Percentiles rank a stretch among this genome's conserved stretches.
Conservation (phyloP, 2,888 invertebrate genomes). For the Sinhomidia bicolor region DNA sequence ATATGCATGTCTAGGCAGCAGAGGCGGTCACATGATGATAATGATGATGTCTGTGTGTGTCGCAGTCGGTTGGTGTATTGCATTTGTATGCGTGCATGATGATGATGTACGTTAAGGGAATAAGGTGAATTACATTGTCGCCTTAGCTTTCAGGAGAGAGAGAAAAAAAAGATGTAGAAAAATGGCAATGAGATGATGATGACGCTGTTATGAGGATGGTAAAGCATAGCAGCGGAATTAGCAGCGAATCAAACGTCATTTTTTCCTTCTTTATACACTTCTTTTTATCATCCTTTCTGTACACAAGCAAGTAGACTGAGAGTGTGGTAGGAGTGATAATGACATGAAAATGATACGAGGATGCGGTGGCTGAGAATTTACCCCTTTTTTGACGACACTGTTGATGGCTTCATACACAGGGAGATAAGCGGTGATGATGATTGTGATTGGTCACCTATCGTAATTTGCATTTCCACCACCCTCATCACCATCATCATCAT, state of each 20-base stretch:
- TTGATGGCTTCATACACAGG: slow-evolving; percentile 44
- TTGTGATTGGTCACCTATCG: slow-evolving; percentile 76
- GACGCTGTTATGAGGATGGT: neutral
- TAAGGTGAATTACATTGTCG: slow-evolving; percentile 5
- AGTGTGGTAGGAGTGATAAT: slow-evolving; percentile 12
- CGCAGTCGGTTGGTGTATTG: neutral
- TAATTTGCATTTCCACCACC: slow-evolving; percentile 78
- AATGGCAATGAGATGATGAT: slow-evolving; percentile 28
- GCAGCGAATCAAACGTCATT: slow-evolving; percentile 65
- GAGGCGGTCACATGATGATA: neutral
- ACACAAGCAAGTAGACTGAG: neutral
- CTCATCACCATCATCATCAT: slow-evolving; percentile 58
- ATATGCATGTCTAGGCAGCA: neutral
- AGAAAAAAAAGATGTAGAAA: too few relatives aligned
- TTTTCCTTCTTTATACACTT: slow-evolving; percentile 38
- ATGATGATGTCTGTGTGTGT: neutral
- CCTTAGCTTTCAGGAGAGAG: neutral
- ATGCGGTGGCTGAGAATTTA: neutral
- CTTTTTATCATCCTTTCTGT: slow-evolving; percentile 8
- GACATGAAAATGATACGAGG: slow-evolving; percentile 27
- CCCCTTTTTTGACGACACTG: slow-evolving; percentile 23
- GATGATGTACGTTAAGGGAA: neutral
- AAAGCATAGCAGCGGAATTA: neutral
- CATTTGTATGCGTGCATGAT: neutral
- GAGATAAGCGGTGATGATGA: neutral